Conservation (phyloP, 2,113 vertebrate genomes). For the Zosterops pallidus region DNA sequence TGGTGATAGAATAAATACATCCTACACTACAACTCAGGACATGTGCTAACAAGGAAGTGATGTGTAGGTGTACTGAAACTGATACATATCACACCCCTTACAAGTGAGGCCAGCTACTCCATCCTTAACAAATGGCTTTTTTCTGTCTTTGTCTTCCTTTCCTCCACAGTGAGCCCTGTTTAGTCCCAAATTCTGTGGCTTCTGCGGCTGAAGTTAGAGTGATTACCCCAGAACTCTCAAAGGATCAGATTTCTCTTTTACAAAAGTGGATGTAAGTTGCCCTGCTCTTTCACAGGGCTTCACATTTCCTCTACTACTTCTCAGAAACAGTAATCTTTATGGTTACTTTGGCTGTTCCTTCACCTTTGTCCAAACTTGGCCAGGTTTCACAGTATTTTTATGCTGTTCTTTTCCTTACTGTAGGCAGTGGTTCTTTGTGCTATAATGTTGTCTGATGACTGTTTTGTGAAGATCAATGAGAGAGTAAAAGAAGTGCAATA, state of each 20-base stretch:
- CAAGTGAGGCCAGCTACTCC: neutral
- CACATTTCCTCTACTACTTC: neutral
- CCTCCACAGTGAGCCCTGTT: neutral
- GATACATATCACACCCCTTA: rapidly evolving
- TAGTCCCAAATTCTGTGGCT: neutral
- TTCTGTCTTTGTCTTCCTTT: neutral
- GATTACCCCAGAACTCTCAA: neutral
- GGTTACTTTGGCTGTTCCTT: neutral
- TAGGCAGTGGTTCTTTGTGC: neutral
- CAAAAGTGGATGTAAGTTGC: neutral
- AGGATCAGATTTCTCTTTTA: neutral
- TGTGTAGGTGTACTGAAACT: neutral
- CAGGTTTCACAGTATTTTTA: neutral
- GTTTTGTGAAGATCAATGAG: neutral
- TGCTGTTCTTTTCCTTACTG: neutral
- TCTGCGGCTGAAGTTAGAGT: neutral
- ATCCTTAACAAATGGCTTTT: neutral
- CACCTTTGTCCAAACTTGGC: neutral
- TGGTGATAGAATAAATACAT: no score
- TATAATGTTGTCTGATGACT: neutral
- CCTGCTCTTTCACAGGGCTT: neutral
- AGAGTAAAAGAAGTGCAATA: neutral
- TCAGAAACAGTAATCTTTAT: neutral
- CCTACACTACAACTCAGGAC: no score
- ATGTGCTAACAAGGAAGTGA: neutral